These are phyloP conservation scores for Dermochelys coriacea DNA, from an alignment of 2,797 vertebrate genomes.

Conservation along the genomic window DNA sequence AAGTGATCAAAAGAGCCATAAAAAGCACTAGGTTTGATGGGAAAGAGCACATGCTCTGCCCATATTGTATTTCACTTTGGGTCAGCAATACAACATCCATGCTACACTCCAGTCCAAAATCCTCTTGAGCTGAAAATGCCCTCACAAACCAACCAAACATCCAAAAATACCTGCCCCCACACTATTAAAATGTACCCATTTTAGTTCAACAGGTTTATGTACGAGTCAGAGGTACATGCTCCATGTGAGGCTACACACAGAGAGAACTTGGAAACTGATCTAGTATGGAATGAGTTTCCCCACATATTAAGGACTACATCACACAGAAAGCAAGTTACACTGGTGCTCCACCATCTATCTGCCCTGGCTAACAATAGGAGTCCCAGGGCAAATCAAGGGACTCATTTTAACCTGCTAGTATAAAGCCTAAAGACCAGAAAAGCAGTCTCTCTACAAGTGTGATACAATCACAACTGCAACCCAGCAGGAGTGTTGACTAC, in stretches of 20 bases:
- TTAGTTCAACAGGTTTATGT: accelerated
- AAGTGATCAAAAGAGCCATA: neutral
- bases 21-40: neutral
- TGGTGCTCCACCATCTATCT: neutral
- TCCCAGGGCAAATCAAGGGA: neutral
- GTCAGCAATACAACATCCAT: neutral
- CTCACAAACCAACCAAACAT: neutral
- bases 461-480: neutral
- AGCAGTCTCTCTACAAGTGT: neutral
- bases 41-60: neutral
- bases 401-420: neutral
- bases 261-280: neutral
- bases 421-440: neutral
- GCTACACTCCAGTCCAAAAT: neutral
- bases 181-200: neutral
- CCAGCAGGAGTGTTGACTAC: neutral
- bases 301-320: neutral
- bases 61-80: neutral
- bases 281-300: neutral
- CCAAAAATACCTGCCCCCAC: neutral
- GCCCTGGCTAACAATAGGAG: neutral
- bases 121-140: neutral
- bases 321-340: neutral
- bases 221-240: neutral
- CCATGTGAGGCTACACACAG: neutral